Evolutionary conservation across 2,797 vertebrate genomes (phyloP).

Genomic region (Sebastes glaucus): DNA sequence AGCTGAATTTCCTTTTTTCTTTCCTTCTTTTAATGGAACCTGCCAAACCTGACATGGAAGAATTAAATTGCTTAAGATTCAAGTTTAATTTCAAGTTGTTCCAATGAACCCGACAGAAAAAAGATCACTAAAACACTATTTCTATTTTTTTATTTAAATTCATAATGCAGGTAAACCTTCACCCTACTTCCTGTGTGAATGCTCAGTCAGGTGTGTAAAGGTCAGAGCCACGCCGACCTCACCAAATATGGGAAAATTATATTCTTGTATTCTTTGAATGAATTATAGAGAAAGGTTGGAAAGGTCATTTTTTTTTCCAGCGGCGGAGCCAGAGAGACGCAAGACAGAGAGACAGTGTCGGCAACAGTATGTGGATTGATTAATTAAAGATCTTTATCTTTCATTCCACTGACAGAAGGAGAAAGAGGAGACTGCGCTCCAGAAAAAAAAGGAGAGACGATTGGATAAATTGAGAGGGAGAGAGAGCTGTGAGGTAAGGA

Average conservation of each 20-base stretch:
- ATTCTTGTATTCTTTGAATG: constrained; percentile 50
- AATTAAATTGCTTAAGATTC: neutral
- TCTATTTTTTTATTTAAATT: neutral
- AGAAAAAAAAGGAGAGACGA: constrained; percentile 29
- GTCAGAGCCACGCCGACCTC: constrained; percentile 32
- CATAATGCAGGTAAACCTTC: constrained; percentile 1
- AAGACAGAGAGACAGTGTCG: constrained; percentile 48
- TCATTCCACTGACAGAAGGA: constrained; percentile 63
- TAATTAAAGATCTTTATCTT: constrained; percentile 87
- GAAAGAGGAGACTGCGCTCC: constrained; percentile 32
- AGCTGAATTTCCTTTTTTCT: neutral
- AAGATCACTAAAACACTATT: neutral
- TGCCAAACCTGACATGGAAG: neutral
- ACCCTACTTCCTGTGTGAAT: neutral
- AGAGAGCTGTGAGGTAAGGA: constrained; percentile 41
- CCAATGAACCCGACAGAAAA: neutral
- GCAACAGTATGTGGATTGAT: constrained; percentile 74
- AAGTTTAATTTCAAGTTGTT: neutral
- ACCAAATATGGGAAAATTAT: constrained; percentile 28
- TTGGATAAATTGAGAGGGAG: constrained; percentile 18
- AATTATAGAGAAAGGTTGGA: constrained; percentile 62
- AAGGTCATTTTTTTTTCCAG: constrained; percentile 22
- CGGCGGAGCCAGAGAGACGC: constrained; percentile 42
- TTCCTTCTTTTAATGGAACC: neutral
- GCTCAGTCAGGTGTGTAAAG: constrained; percentile 12